phyloP scores from a whole-genome alignment of 2,797 vertebrate genomes.

The Pantherophis alleghaniensis region DNA sequence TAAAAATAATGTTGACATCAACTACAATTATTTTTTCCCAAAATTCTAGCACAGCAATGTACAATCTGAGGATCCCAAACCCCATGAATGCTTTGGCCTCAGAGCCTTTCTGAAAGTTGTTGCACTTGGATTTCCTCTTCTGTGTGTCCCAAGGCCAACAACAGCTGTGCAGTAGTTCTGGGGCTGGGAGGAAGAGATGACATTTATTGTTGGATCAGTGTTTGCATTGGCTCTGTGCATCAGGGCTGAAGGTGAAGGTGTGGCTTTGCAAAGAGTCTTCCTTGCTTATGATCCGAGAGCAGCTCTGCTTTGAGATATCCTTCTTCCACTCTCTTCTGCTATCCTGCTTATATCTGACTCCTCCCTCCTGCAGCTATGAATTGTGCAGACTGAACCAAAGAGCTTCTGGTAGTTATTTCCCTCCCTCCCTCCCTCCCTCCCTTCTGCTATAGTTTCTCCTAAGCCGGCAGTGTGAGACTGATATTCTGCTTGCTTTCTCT shows the following conservation, averaged over 20 bases:
- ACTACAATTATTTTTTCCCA: not conserved
- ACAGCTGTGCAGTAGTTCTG: conserved; percentile 15
- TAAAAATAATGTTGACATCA: not conserved
- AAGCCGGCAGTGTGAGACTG: conserved; percentile 44
- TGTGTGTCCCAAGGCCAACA: not conserved
- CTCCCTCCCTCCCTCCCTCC: too few species aligned
- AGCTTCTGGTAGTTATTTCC: conserved; percentile 35
- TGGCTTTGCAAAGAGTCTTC: conserved; percentile 49
- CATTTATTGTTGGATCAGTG: conserved; percentile 46
- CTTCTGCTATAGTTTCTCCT: conserved; percentile 32
- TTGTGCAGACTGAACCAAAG: conserved; percentile 60
- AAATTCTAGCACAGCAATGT: not conserved
- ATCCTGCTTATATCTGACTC: conserved; percentile 63
- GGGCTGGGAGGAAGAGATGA: conserved; percentile 16
- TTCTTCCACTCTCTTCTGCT: conserved; percentile 41
- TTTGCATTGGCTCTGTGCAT: conserved; percentile 45
- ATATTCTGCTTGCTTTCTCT: conserved; percentile 44
- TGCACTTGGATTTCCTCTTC: not conserved
- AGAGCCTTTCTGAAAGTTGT: not conserved
- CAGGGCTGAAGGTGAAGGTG: conserved; percentile 52
- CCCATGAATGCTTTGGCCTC: not conserved
- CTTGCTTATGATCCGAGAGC: conserved; percentile 30
- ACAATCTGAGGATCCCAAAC: not conserved
- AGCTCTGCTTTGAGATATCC: conserved; percentile 22
- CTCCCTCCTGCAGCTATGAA: conserved; percentile 73